Percentiles rank a stretch among this genome's conserved stretches.
phyloP scores from a whole-genome alignment of 2,888 invertebrate species.

The Spatulosminthurus flaviceps region DNA sequence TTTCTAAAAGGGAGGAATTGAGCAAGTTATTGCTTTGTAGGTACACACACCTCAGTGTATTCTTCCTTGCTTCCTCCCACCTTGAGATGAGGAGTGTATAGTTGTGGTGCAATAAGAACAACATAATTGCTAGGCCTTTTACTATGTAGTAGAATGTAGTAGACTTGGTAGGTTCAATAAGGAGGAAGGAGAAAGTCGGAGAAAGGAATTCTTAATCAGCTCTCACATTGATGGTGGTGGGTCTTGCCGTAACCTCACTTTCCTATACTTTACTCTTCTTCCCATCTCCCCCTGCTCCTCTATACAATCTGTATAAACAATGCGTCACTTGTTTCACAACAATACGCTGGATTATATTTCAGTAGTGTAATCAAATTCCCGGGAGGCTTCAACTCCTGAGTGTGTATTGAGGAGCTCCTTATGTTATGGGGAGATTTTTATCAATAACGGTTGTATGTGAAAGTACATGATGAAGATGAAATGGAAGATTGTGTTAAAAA shows the following conservation, averaged over 20 bases:
- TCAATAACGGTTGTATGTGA: too few species aligned
- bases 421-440: too few species aligned
- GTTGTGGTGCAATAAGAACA: conserved; percentile 32
- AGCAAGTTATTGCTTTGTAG: too few species aligned
- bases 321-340: conserved; percentile 34
- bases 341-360: conserved; percentile 34
- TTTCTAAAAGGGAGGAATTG: too few species aligned
- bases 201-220: too few species aligned
- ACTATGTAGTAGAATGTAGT: too few species aligned
- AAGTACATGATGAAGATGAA: too few species aligned
- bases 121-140: too few species aligned
- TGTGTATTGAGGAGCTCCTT: too few species aligned
- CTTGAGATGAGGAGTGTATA: neutral
- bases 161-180: neutral
- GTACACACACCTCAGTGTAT: neutral
- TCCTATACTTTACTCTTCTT: conserved; percentile 1
- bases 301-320: conserved; percentile 23
- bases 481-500: too few species aligned
- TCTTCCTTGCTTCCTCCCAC: neutral
- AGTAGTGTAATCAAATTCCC: neutral
- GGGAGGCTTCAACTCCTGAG: neutral
- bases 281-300: neutral
- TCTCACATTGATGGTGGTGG: neutral
- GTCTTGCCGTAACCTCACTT: conserved; percentile 8
- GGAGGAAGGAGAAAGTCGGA: neutral